These are phyloP conservation scores for Phalacrocorax carbo DNA, from an alignment of 2,113 vertebrate species.

Conservation along the genomic window DNA sequence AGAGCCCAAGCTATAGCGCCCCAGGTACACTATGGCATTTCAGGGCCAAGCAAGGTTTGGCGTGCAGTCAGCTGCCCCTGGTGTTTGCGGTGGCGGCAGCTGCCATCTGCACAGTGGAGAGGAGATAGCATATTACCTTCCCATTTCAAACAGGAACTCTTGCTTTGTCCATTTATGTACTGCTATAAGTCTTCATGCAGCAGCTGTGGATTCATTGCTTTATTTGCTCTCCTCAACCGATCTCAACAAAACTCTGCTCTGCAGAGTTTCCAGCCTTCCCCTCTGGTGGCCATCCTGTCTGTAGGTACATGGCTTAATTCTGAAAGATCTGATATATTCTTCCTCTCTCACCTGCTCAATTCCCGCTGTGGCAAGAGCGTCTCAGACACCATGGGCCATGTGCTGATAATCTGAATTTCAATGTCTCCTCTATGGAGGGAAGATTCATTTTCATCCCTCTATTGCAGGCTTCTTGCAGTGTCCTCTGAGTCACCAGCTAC, in stretches of 20 bases:
- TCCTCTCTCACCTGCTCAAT: neutral
- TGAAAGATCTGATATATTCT: neutral
- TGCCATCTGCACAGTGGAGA: neutral
- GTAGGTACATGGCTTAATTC: neutral
- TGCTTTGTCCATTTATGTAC: neutral
- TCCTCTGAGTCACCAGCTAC: neutral
- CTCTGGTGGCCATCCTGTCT: neutral
- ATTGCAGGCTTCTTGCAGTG: neutral
- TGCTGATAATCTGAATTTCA: neutral
- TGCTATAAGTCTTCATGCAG: neutral
- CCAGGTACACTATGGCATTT: accelerated
- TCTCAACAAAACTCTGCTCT: neutral
- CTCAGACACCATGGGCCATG: neutral
- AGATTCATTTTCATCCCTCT: neutral
- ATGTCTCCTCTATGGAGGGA: neutral
- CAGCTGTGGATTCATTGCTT: neutral
- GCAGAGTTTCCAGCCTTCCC: neutral
- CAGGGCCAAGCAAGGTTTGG: neutral
- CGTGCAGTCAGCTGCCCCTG: neutral
- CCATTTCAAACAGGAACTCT: neutral
- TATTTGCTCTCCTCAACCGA: neutral
- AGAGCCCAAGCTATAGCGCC: neutral
- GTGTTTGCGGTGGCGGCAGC: neutral
- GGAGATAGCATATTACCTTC: neutral
- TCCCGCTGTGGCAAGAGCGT: neutral